Base-by-base conservation (phyloP, 2,113 vertebrate genomes). In the Choloepus hoffmanni region DNA sequence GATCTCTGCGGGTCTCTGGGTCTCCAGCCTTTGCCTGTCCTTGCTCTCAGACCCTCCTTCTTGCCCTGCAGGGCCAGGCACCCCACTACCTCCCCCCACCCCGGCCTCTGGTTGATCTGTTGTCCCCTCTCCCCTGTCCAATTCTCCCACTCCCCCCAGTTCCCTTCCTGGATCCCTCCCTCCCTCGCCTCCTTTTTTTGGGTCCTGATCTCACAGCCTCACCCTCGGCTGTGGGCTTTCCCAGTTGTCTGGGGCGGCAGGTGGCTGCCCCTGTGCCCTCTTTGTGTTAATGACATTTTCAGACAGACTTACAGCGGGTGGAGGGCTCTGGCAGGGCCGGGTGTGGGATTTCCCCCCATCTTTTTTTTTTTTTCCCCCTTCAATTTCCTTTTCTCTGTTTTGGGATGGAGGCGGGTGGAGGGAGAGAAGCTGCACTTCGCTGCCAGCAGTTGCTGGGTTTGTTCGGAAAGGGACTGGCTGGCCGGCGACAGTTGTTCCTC, bases 231-330 rank as follows among this genome's bases (percentile, higher is more conserved):
- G 97, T 89, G 97, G 97, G 98, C 98, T 97, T 96, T 95, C 96
- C 98, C 99, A 99, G 99, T 99, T 99, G 99, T 99, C 99, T 98
- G 97, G 97, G 97, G 72, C 72, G 99, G 99, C 99, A 99, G 99
- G 99, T 99, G 99, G 98, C 98, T 98, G 98, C 98, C 97, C 98
- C 95, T 98, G 98, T 96, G 98, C 94, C 96, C 97, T 98, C 98
- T 98, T 98, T 98, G 98, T 97, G 97, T 97, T 97, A 96, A 97
- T 98, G 98, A 98, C 98, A 97, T 99, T 99, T 99, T 98, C 99
- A 99, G 98, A 98, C 98, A 98, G 98, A 99, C 98, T 99, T 98
- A 98, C 97, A 97, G 98, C 96, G 73, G 74, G 98, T 98, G 86
- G 15, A 88, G 94, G 94, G 85, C 88, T 85, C 16, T 33, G 2